Conservation (phyloP, 2,888 invertebrate genomes). For the Clitarchus hookeri region DNA sequence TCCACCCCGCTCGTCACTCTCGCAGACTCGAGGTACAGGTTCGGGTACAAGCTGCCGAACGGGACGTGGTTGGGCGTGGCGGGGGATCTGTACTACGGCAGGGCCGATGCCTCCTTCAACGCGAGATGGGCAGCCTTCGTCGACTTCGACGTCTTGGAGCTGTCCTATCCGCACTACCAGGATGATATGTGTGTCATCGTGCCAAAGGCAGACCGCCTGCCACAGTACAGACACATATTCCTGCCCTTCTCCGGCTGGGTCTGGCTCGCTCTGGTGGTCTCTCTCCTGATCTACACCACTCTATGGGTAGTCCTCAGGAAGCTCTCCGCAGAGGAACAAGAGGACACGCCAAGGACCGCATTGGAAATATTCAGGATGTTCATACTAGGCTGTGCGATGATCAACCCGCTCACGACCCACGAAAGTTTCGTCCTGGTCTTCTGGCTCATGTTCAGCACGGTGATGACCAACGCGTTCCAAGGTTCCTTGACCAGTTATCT, state of each 20-base stretch:
- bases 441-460: constrained; percentile 53
- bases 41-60: constrained; percentile 41
- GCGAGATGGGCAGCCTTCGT: constrained; percentile 54
- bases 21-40: constrained; percentile 47
- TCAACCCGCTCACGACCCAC: not conserved
- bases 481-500: constrained; percentile 56
- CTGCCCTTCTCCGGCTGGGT: constrained; percentile 14
- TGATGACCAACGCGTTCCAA: constrained; percentile 54
- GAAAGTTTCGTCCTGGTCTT: constrained; percentile 53
- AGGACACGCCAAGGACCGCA: not conserved
- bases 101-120: constrained; percentile 53
- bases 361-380: not conserved
- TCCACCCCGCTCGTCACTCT: constrained; percentile 48
- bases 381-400: not conserved
- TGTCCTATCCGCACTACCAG: constrained; percentile 50
- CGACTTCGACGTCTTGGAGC: constrained; percentile 50
- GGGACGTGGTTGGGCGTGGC: constrained; percentile 47
- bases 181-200: constrained; percentile 55
- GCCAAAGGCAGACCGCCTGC: constrained; percentile 53
- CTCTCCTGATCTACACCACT: not conserved
- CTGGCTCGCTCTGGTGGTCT: constrained; percentile 46
- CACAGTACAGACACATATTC: constrained; percentile 54
- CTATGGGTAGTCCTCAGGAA: not conserved
- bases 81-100: constrained; percentile 51
- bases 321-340: not conserved